phyloP scores from a whole-genome alignment of 2,113 vertebrate genomes.

The Casuarius casuarius region DNA sequence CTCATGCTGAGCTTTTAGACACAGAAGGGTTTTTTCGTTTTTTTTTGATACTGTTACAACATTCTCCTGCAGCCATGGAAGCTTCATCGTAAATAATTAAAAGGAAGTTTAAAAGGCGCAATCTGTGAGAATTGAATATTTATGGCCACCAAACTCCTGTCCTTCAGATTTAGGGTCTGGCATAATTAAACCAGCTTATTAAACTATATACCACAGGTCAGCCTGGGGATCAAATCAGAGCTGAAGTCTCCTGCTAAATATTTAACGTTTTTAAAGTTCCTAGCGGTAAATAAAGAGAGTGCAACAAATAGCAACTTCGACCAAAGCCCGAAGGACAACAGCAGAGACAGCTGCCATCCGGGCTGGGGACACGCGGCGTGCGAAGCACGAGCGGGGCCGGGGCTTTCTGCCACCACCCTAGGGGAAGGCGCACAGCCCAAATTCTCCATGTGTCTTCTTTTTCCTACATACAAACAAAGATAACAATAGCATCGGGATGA shows the following conservation, averaged over 20 bases:
- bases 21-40: neutral
- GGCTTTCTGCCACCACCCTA: fast-evolving
- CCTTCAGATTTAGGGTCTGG: conserved; percentile 8
- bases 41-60: neutral
- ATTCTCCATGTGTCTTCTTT: fast-evolving
- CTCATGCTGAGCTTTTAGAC: conserved; percentile 17
- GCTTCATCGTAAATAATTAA: conserved; percentile 38
- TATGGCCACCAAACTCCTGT: neutral
- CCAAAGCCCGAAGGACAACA: neutral
- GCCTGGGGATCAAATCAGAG: neutral
- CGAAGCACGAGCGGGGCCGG: neutral
- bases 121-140: neutral
- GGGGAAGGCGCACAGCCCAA: neutral
- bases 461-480: neutral
- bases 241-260: neutral
- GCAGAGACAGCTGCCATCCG: neutral
- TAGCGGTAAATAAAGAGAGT: neutral
- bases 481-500: neutral
- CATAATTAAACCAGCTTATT: neutral
- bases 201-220: neutral
- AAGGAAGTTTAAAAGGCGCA: neutral
- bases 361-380: neutral
- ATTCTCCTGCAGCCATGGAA: conserved; percentile 11
- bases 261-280: neutral
- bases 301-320: neutral